phyloP scores from a whole-genome alignment of 2,797 vertebrate species.

The Muraenolepis orangiensis region DNA sequence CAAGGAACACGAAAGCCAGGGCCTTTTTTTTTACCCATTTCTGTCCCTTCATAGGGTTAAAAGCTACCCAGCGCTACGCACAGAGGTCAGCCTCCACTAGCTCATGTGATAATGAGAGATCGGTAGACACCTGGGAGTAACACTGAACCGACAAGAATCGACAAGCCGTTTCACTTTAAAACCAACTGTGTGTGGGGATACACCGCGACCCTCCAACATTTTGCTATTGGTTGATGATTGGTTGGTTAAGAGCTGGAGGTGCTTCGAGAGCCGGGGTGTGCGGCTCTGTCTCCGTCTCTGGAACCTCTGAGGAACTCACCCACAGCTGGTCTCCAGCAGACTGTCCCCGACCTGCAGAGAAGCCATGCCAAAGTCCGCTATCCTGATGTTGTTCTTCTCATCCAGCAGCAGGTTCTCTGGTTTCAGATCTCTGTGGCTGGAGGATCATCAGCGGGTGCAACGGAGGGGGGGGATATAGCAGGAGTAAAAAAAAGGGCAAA shows the following conservation, averaged over 20 bases:
- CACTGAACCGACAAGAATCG: background rate
- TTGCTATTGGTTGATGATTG: background rate
- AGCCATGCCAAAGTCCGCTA: conserved; percentile 90
- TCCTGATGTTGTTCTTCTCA: conserved; percentile 89
- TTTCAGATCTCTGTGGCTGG: conserved; percentile 89
- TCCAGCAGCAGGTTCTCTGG: conserved; percentile 87
- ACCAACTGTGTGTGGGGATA: background rate
- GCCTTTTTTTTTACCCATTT: too few species aligned
- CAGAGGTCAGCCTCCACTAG: background rate
- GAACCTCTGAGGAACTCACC: conserved; percentile 68
- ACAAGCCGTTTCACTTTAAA: background rate
- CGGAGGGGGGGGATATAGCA: background rate
- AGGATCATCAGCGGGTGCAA: conserved; percentile 10
- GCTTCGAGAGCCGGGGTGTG: background rate
- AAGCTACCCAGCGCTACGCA: background rate
- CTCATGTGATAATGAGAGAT: background rate
- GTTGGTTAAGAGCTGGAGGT: background rate
- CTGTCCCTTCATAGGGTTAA: too few species aligned
- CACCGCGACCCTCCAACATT: background rate
- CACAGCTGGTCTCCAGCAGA: conserved; percentile 89
- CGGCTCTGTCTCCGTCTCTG: too few species aligned
- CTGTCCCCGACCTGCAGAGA: conserved; percentile 91
- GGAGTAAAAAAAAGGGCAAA: background rate
- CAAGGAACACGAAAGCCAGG: background rate
- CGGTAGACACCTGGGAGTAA: background rate